Evolutionary conservation across 2,888 invertebrate genomes (phyloP).

Genomic region (Lepetodrilus schrolli): DNA sequence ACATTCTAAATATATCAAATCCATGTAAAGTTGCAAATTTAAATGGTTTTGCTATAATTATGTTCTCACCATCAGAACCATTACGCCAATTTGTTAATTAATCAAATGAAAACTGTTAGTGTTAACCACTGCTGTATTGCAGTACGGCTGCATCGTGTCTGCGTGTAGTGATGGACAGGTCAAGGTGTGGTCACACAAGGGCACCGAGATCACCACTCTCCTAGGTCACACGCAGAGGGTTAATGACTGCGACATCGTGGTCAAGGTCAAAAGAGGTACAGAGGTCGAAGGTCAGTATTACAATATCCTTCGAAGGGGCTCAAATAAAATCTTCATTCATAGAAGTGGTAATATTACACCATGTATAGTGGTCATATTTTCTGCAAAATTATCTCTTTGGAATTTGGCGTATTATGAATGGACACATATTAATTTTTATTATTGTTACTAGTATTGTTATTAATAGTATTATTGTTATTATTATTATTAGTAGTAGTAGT

Average conservation of each 20-base stretch:
- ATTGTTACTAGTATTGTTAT: too few species aligned
- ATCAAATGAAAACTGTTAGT: too few species aligned
- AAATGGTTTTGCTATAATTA: too few species aligned
- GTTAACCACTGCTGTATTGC: too few species aligned
- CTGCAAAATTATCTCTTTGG: neutral
- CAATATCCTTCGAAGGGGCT: neutral
- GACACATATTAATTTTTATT: neutral
- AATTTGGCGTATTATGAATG: neutral
- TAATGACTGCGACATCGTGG: constrained; percentile 69
- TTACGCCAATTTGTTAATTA: too few species aligned
- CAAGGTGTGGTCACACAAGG: constrained; percentile 75
- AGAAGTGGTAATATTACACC: too few species aligned
- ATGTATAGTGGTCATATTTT: too few species aligned
- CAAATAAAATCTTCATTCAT: neutral
- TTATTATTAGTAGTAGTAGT: too few species aligned
- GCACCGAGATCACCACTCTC: constrained; percentile 72
- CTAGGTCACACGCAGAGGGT: constrained; percentile 70
- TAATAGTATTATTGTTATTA: too few species aligned
- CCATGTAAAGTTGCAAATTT: too few species aligned
- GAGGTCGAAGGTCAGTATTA: constrained; percentile 9
- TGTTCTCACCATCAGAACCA: too few species aligned
- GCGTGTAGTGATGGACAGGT: constrained; percentile 71
- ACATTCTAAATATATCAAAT: too few species aligned
- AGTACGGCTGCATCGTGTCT: constrained; percentile 74
- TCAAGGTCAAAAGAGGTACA: constrained; percentile 38